Percentiles rank a stretch among this genome's conserved stretches.
phyloP scores from a whole-genome alignment of 2,113 vertebrate genomes.

The human (Homo sapiens) region DNA sequence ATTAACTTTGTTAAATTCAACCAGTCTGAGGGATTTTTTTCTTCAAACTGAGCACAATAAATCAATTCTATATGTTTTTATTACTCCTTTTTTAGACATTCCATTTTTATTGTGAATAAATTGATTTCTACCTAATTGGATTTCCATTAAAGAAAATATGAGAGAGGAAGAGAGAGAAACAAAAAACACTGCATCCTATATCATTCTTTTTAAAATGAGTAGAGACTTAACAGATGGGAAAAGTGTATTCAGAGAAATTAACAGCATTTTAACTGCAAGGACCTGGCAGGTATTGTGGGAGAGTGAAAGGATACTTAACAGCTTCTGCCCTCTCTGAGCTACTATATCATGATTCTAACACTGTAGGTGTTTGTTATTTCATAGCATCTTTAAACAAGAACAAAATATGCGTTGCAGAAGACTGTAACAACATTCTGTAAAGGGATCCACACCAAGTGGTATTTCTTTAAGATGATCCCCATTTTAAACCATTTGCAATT shows the following conservation, averaged over 20 bases:
- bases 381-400: background rate
- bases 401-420: background rate
- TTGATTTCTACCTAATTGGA: background rate
- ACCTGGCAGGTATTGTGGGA: too few relatives aligned
- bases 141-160: background rate
- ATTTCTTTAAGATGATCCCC: background rate
- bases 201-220: background rate
- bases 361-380: background rate
- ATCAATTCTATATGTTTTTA: background rate
- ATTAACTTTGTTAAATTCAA: background rate
- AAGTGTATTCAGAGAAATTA: background rate
- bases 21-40: background rate
- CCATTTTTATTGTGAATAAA: conserved; percentile 3
- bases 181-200: background rate
- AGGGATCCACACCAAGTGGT: background rate
- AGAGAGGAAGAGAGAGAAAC: background rate
- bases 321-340: background rate
- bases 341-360: background rate
- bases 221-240: background rate
- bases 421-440: background rate
- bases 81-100: background rate
- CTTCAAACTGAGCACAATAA: background rate
- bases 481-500: background rate
- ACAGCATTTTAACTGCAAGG: background rate
- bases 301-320: background rate